phyloP scores from a whole-genome alignment of 2,113 vertebrate species.

The Tretioscincus oriximinensis region DNA sequence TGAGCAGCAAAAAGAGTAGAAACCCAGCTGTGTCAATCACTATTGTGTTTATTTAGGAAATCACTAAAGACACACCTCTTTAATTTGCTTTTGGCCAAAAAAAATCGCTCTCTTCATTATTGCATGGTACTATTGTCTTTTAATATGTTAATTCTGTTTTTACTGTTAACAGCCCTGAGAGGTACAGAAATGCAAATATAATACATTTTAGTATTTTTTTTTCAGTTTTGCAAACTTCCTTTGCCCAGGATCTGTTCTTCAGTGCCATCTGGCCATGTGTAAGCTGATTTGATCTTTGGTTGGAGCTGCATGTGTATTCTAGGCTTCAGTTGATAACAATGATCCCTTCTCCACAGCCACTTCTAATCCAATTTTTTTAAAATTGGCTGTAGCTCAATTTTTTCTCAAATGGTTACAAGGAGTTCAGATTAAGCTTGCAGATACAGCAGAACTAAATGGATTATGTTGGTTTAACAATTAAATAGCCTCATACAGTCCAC shows the following conservation, averaged over 20 bases:
- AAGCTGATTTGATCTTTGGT: background rate
- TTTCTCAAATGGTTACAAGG: constrained; percentile 15
- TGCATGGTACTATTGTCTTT: no score
- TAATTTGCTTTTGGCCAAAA: no score
- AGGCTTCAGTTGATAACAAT: background rate
- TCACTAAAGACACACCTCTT: no score
- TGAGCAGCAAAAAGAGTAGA: no score
- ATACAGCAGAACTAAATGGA: background rate
- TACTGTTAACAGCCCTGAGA: no score
- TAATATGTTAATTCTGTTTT: no score
- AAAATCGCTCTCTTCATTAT: no score
- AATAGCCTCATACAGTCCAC: background rate
- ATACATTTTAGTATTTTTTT: background rate
- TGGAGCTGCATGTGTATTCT: background rate
- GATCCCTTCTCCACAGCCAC: background rate
- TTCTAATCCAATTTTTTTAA: constrained; percentile 25
- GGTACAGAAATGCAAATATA: no score
- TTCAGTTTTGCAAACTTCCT: background rate
- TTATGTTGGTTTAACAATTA: constrained; percentile 6
- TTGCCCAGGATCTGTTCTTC: background rate
- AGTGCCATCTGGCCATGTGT: background rate
- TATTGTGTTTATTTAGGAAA: no score
- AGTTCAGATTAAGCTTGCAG: background rate
- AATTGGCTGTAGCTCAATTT: background rate
- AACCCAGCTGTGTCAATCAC: no score